Evolutionary conservation across 2,888 invertebrate species (phyloP).

Genomic region (Eretmocerus hayati): DNA sequence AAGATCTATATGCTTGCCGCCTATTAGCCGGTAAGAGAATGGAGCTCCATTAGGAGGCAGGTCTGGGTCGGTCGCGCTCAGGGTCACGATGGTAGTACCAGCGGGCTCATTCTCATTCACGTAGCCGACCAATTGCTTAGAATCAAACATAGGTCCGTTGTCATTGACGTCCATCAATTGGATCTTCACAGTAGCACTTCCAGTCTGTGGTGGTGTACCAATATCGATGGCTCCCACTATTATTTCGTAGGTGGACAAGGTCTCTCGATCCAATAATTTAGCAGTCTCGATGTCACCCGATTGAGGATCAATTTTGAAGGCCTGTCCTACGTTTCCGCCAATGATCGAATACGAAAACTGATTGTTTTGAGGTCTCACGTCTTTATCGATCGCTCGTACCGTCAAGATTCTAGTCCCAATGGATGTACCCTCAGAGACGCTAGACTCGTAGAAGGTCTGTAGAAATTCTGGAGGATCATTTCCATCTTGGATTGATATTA

Average conservation of each 20-base stretch:
- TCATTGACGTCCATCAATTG: slow-evolving; percentile 84
- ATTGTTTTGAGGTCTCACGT: slow-evolving; percentile 83
- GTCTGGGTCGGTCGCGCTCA: slow-evolving; percentile 85
- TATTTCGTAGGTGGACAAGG: slow-evolving; percentile 64
- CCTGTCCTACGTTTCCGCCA: slow-evolving; percentile 73
- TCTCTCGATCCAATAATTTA: slow-evolving; percentile 73
- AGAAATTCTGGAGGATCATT: slow-evolving; percentile 93
- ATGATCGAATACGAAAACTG: slow-evolving; percentile 87
- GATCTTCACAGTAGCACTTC: slow-evolving; percentile 78
- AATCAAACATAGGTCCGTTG: slow-evolving; percentile 79
- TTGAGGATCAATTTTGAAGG: slow-evolving; percentile 82
- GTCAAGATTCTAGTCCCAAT: slow-evolving; percentile 67
- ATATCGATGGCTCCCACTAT: slow-evolving; percentile 83
- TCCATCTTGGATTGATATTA: slow-evolving; percentile 89
- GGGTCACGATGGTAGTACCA: slow-evolving; percentile 72
- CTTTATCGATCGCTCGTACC: slow-evolving; percentile 85
- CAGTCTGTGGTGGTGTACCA: slow-evolving; percentile 84
- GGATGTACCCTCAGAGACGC: slow-evolving; percentile 71
- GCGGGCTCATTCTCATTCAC: slow-evolving; percentile 83
- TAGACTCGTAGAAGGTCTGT: slow-evolving; percentile 69
- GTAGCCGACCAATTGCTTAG: slow-evolving; percentile 61
- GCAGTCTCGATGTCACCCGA: slow-evolving; percentile 76
- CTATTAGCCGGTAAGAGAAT: slow-evolving; percentile 72
- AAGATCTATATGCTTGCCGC: slow-evolving; percentile 69
- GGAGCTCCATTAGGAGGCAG: slow-evolving; percentile 86